A percentile compares a stretch with the other conserved stretches of the same genome.
Evolutionary conservation across 2,888 invertebrate species (phyloP).

Genomic region (Mallateleia sp.): DNA sequence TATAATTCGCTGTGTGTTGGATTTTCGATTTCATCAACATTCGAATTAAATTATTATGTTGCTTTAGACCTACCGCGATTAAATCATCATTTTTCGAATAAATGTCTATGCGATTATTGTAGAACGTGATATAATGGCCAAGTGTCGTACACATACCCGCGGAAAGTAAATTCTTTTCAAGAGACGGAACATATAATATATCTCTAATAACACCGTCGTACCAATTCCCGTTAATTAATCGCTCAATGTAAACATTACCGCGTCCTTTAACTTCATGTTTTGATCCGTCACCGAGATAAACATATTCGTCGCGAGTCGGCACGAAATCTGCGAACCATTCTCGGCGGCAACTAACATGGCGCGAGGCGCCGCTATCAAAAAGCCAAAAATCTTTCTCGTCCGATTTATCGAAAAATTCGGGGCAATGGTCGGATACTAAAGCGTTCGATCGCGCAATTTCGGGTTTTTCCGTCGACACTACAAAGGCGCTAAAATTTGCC

Average conservation of each 20-base stretch:
- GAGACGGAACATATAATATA: constrained; percentile 55
- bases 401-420: constrained; percentile 14
- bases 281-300: constrained; percentile 49
- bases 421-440: constrained; percentile 1
- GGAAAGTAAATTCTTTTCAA: constrained; percentile 49
- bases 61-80: not conserved
- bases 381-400: constrained; percentile 47
- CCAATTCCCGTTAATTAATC: constrained; percentile 43
- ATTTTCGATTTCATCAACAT: too few species aligned
- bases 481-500: constrained; percentile 39
- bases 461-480: constrained; percentile 21
- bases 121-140: constrained; percentile 26
- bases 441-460: not conserved
- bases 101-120: constrained; percentile 13
- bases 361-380: too few species aligned
- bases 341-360: constrained; percentile 25
- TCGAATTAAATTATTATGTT: not conserved
- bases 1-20: too few species aligned
- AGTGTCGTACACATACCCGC: constrained; percentile 40
- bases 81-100: constrained; percentile 25
- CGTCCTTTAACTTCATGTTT: constrained; percentile 37
- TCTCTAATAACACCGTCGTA: constrained; percentile 13
- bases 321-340: constrained; percentile 33
- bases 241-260: constrained; percentile 54
- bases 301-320: not conserved